Base-by-base conservation (phyloP, 64 coral and sea anemone genomes). In the Porites australiensis region DNA sequence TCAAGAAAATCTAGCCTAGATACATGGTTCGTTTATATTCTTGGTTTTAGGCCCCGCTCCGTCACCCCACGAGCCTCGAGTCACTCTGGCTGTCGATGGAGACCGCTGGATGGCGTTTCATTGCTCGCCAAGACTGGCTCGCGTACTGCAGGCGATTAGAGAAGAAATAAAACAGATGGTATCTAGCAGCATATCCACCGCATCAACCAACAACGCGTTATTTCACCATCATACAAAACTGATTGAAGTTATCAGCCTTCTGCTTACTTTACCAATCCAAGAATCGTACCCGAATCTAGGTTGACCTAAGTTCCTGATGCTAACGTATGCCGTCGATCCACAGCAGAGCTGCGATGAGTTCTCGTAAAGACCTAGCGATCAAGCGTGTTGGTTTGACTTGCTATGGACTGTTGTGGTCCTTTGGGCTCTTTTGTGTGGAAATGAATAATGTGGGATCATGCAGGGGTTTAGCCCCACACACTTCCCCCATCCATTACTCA, bases 21-120 rank as follows among this genome's bases (percentile, higher is more conserved):
- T 37, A 55, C 53, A 55, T 55, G 5, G 11, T 55, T 55, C 53
- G 5, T 55, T 5, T 27, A 5, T 77, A 13, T 46, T 48, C 60
- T 77, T 62, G 64, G 64, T 57, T 79, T 5, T 44, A 81, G 79
- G 77, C 10, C 20, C 63, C 62, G 19, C 61, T 20, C 81, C 63
- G 9, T 27, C 74, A 83, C 8, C 63, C 50, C 57, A 88, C 18
- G 64, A 69, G 6, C 87, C 72, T 48, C 79, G 72, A 48, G 74
- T 83, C 55, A 96, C 90, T 21, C 44, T 96, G 8, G 90, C 86
- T 14, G 86, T 96, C 23, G 86, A 93, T 43, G 95, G 95, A 13
- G 95, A 96, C 79, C 95, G 86, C 78, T 96, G 95, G 95, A 96
- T 96, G 90, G 95, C 90, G 10, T 96, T 96, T 27, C 82, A 88